Percentiles rank a stretch among this genome's conserved stretches.
These are phyloP conservation scores for Cataglyphis altisquamis DNA, from an alignment of 2,888 invertebrate genomes.

Conservation along the genomic window DNA sequence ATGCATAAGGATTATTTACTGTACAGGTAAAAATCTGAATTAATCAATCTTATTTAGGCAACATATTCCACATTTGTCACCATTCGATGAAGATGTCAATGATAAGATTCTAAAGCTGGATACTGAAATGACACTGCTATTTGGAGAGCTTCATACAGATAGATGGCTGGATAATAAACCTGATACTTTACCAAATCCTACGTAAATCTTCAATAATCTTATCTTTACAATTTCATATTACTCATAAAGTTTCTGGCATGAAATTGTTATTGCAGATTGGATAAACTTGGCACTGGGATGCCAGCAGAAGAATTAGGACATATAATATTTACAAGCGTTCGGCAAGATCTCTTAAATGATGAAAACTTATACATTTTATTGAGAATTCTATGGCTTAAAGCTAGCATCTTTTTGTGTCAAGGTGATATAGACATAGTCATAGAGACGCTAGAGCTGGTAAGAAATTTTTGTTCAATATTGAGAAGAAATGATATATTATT, in stretches of 20 bases:
- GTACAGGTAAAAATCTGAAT: not conserved
- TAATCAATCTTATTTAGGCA: constrained; percentile 81
- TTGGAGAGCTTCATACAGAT: constrained; percentile 87
- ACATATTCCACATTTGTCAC: constrained; percentile 87
- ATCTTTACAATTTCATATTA: constrained; percentile 20
- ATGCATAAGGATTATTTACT: not conserved
- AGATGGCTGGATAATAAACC: constrained; percentile 82
- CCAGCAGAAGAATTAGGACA: constrained; percentile 86
- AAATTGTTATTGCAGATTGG: constrained; percentile 67
- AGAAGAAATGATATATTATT: not conserved
- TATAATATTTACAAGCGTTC: constrained; percentile 86
- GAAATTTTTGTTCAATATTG: constrained; percentile 46
- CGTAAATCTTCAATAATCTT: constrained; percentile 62
- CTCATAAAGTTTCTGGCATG: not conserved
- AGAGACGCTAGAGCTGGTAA: constrained; percentile 86
- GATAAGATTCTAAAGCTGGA: constrained; percentile 85
- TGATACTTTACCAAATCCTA: constrained; percentile 77
- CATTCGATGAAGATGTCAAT: constrained; percentile 85
- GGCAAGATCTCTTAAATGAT: constrained; percentile 86
- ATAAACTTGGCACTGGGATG: constrained; percentile 83
- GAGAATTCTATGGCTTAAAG: constrained; percentile 88
- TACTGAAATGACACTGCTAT: constrained; percentile 87
- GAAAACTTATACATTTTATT: constrained; percentile 86
- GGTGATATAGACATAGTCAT: constrained; percentile 87
- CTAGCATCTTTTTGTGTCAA: constrained; percentile 87